These are phyloP conservation scores for Ichneumoninae sp. DNA, from an alignment of 2,888 invertebrate species.

Conservation along the genomic window DNA sequence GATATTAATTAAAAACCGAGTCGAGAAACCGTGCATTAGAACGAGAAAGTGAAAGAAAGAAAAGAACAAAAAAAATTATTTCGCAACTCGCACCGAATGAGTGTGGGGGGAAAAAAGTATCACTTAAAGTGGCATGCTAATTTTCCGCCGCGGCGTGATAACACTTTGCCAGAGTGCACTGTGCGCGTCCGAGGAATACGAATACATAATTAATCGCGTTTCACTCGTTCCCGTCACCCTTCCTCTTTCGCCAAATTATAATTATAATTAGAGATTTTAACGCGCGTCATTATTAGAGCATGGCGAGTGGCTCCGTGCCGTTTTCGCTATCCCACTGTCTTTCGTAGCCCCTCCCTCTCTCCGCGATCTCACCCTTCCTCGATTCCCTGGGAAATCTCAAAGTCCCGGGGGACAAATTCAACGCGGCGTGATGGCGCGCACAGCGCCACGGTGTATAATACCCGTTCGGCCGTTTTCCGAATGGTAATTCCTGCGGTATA, in stretches of 20 bases:
- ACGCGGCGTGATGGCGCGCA: conserved; percentile 17
- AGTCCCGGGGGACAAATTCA: conserved; percentile 59
- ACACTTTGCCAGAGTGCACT: conserved; percentile 17
- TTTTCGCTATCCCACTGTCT: conserved; percentile 2
- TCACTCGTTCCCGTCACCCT: conserved; percentile 20
- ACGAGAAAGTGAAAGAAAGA: not conserved
- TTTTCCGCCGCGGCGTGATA: conserved; percentile 24
- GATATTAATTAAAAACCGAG: conserved; percentile 57
- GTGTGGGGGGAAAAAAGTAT: not conserved
- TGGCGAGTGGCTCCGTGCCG: conserved; percentile 12
- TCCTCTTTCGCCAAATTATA: conserved; percentile 35
- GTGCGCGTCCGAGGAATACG: conserved; percentile 16
- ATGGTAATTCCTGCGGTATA: conserved; percentile 69
- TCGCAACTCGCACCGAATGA: conserved; percentile 12
- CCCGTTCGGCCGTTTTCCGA: conserved; percentile 66
- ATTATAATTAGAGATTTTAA: conserved; percentile 59
- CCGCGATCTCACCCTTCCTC: conserved; percentile 6
- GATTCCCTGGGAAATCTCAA: conserved; percentile 54
- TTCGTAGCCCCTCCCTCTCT: not conserved
- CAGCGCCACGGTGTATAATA: conserved; percentile 43
- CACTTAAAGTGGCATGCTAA: conserved; percentile 39
- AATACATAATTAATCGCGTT: conserved; percentile 52
- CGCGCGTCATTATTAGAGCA: conserved; percentile 27
- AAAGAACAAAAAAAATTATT: conserved; percentile 9
- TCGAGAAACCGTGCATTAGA: not conserved